phyloP scores from a whole-genome alignment of 2,113 vertebrate species.

The Caracal caracal region DNA sequence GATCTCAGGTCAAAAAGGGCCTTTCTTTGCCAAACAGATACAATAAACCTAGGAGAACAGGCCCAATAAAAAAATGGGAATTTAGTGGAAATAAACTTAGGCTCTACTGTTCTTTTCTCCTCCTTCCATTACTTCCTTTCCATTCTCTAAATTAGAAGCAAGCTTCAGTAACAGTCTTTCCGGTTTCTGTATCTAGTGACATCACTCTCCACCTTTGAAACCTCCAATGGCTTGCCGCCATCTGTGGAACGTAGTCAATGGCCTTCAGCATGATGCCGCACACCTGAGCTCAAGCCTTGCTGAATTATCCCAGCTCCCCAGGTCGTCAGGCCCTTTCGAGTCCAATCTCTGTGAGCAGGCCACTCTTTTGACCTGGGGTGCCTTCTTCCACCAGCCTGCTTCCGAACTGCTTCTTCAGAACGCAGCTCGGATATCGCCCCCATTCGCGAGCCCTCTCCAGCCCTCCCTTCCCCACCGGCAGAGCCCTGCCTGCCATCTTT shows the following conservation, averaged over 20 bases:
- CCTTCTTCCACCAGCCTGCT: not conserved
- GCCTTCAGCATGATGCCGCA: not conserved
- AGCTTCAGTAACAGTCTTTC: not conserved
- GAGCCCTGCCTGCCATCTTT: not conserved
- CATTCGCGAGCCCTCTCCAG: not conserved
- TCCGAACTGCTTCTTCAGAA: not conserved
- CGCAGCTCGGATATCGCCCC: not conserved
- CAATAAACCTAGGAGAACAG: not conserved
- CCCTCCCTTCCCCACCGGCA: not conserved
- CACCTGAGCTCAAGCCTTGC: not conserved
- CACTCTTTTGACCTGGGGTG: not conserved
- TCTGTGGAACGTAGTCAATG: not conserved
- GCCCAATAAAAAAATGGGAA: not conserved
- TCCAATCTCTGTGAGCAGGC: fast-evolving
- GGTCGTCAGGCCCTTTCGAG: not conserved
- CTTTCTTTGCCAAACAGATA: not conserved
- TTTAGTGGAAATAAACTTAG: not conserved
- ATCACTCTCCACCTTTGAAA: not conserved
- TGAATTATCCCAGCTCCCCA: not conserved
- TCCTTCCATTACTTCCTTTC: not conserved
- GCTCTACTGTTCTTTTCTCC: not conserved
- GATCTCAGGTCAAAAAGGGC: not conserved
- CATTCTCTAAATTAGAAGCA: not conserved
- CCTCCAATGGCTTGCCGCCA: not conserved
- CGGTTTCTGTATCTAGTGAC: not conserved